phyloP scores from a whole-genome alignment of 2,888 invertebrate genomes.

The Plemyria rubiginata region DNA sequence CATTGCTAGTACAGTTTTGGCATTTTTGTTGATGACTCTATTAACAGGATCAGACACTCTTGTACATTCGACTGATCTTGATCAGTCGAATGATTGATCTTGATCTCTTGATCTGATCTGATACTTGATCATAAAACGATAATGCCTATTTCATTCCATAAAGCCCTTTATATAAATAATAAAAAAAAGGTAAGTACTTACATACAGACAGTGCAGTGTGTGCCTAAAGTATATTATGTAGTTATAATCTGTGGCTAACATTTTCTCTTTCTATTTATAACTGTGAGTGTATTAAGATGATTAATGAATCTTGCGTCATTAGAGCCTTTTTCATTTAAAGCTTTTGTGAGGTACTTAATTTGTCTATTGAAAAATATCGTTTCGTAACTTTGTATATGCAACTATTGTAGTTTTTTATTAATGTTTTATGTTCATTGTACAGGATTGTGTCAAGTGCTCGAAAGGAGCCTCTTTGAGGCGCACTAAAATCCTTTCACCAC shows the following conservation, averaged over 20 bases:
- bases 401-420: neutral
- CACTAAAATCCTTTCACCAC: too few relatives aligned
- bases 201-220: slow-evolving; percentile 4
- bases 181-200: too few relatives aligned
- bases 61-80: too few relatives aligned
- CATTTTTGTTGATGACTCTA: too few relatives aligned
- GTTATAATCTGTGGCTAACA: slow-evolving; percentile 32
- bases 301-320: slow-evolving; percentile 39
- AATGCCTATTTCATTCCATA: neutral
- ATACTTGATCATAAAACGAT: too few relatives aligned
- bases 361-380: slow-evolving; percentile 2
- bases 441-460: too few relatives aligned
- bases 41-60: too few relatives aligned
- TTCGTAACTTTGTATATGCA: slow-evolving; percentile 9
- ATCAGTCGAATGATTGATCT: too few relatives aligned
- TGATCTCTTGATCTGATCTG: too few relatives aligned
- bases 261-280: slow-evolving; percentile 41
- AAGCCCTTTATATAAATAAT: too few relatives aligned
- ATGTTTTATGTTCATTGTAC: neutral
- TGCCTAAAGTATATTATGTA: slow-evolving; percentile 27
- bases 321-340: slow-evolving; percentile 38
- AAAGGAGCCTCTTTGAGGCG: too few relatives aligned
- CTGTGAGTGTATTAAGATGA: slow-evolving; percentile 40
- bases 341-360: slow-evolving; percentile 26
- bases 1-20: neutral